Evolutionary conservation across 2,113 vertebrate species (phyloP), one percentile per base, ranked within the genome.

Genomic region (Strix aluco): DNA sequence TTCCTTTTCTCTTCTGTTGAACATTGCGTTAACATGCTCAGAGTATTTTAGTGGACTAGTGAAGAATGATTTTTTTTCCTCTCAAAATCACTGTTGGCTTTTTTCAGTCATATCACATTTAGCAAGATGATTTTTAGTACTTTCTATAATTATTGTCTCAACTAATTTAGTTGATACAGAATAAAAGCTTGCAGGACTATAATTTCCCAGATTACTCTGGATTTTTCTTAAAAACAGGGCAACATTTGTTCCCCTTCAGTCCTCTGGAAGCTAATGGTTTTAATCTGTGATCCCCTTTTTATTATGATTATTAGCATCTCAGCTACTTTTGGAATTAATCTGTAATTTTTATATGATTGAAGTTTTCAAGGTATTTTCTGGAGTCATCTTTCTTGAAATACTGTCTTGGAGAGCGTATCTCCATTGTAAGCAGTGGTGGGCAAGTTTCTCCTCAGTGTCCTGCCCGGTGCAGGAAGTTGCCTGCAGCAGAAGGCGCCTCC

Each of bases 71-170:
- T 84, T 86, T 95, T 95, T 74, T 59, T 10, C 34, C 17, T 72
- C 40, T 93, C 44, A 88, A 88, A 86, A 92, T 86, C 72, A 12
- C 40, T 88, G 17, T 58, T 92, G 61, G 46, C 54, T 91, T 96
- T 79, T 84, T 94, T 73, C 55, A 77, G 29, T 80, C 8, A 5
- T 84, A 90, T 69, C 55, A 59, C 47, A 80, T 92, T 94, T 89
- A 94, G 18, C 74, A 69, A 74, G 51, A 81, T 90, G 69, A 71
- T 90, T 94, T 94, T 94, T 88, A 86, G 38, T 91, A 88, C 27
- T 90, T 10, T 85, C 34, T 85, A 36, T 95, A 94, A 94, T 95
- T 96, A 91, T 85, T 72, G 26, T 90, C 78, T 92, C 71, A 69
- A 67, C 22, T 96, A 91, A 91, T 90, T 92, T 86, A 86, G 71